phyloP scores from a whole-genome alignment of 2,888 invertebrate species.

The Drosophila mercatorum region DNA sequence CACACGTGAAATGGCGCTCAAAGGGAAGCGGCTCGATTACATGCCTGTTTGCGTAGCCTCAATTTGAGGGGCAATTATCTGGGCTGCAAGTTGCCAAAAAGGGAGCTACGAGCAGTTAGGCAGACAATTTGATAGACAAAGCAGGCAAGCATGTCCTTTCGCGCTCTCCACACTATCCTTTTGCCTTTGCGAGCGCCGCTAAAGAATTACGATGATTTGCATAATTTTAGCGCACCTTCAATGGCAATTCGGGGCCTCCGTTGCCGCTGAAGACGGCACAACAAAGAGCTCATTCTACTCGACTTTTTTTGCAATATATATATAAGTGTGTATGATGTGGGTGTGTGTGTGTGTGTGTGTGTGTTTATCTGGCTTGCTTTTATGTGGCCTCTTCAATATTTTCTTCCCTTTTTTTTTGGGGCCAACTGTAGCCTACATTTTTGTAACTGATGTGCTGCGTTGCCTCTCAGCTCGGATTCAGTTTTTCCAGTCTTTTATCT shows the following conservation, averaged over 20 bases:
- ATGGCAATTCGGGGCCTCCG: conserved; percentile 44
- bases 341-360: conserved; percentile 26
- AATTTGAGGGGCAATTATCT: conserved; percentile 77
- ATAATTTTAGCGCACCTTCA: conserved; percentile 81
- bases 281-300: conserved; percentile 23
- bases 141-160: conserved; percentile 26
- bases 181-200: conserved; percentile 59
- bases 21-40: conserved; percentile 74
- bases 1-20: conserved; percentile 55
- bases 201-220: conserved; percentile 82
- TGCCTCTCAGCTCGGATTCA: conserved; percentile 58
- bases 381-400: conserved; percentile 6
- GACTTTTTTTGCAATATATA: conserved; percentile 1
- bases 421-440: conserved; percentile 63
- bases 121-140: conserved; percentile 48
- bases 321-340: neutral
- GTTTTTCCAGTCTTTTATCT: conserved; percentile 64
- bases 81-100: conserved; percentile 64
- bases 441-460: conserved; percentile 77
- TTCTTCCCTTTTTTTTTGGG: conserved; percentile 13
- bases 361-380: conserved; percentile 68
- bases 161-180: conserved; percentile 69
- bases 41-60: conserved; percentile 77
- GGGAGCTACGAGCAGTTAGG: conserved; percentile 48
- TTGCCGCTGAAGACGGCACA: conserved; percentile 34